Base-by-base conservation (phyloP, 2,113 vertebrate genomes). In the Larimichthys polyactis region DNA sequence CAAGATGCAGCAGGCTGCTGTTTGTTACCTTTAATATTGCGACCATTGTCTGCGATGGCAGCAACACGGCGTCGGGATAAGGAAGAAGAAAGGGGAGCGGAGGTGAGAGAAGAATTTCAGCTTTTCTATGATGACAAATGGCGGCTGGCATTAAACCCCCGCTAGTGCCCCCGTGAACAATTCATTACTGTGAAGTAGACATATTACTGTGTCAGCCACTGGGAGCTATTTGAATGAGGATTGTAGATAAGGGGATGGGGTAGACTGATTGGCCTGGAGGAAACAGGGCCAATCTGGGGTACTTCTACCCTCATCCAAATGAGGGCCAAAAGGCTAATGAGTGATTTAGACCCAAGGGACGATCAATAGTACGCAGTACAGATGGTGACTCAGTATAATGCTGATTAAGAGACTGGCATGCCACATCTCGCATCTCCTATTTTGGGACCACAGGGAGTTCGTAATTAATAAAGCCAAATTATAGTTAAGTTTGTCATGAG, bases 11-110 rank as follows among this genome's bases (percentile, higher is more conserved):
- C 59, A 94, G 66, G 73, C 68, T 94, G 91, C 93, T 68, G 88
- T 91, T 71, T 49, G 74, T 98, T 99, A 99, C 97, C 98, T 99
- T 97, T 98, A 81, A 97, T 93, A 96, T 94, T 97, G 94, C 96
- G 97, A 89, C 97, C 97, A 94, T 97, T 99, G 94, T 99, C 98
- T 99, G 97, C 64, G 79, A 95, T 90, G 89, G 85, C 76, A 90
- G 88, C 80, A 90, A 90, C 83, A 90, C 69, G 48, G 75, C 88
- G 83, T 88, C 82, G 91, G n/a, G 93, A 78, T 69, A 83, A 67
- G 86, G 88, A 90, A 95, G 89, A 95, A 84, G 16, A 95, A 81
- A 90, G 78, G 84, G 75, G 73, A 55, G 62, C 44, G 78, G 52
- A 69, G 65, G 65, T 78, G 79, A 85, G 77, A 81, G 44, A 76